Base-by-base conservation (phyloP, 1,140 invertebrate genomes). In the Lordiphosa collinella region DNA sequence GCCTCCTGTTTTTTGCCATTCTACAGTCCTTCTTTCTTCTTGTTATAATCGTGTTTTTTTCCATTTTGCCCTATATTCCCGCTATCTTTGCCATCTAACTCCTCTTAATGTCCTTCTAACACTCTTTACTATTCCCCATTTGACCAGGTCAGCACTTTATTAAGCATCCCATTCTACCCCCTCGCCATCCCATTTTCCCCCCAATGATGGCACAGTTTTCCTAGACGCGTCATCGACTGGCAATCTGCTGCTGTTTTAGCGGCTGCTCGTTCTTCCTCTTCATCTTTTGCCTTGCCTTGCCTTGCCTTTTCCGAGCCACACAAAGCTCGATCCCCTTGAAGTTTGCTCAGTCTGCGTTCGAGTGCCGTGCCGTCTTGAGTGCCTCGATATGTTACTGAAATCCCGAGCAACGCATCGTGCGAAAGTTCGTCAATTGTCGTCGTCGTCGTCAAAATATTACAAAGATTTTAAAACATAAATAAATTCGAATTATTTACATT, bases 361-460 rank as follows among this genome's bases (percentile, higher is more conserved):
- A 84, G 73, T n/a, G 73, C 59, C 68, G 78, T 73, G 57, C 59
- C 55, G 69, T 78, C 44, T 70, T 64, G 78, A 60, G 52, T 78
- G 59, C 58, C 49, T 57, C 71, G 64, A 76, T 62, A 76, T 84
- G 73, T 69, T 69, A 56, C 52, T 57, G 72, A 65, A 69, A 55
- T 47, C 22, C 32, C 52, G 32, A 68, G 14, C 38, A 54, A 51
- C 57, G 62, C 66, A 56, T 37, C 36, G 55, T 52, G 58, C 55
- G 35, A 65, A 51, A 60, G 49, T 35, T 60, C 32, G 37, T 59
- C 50, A 41, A 48, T 11, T 40, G 49, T 38, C 49, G 56, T 35
- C 53, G 13, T 14, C 38, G 32, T 44, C 31, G 10, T 13, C 5
- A 31, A 38, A 50, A 56, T 29, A 48, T 12, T 31, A 46, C 31